These are phyloP conservation scores for Aporophyla nigra DNA, from an alignment of 2,888 invertebrate species.

Conservation along the genomic window DNA sequence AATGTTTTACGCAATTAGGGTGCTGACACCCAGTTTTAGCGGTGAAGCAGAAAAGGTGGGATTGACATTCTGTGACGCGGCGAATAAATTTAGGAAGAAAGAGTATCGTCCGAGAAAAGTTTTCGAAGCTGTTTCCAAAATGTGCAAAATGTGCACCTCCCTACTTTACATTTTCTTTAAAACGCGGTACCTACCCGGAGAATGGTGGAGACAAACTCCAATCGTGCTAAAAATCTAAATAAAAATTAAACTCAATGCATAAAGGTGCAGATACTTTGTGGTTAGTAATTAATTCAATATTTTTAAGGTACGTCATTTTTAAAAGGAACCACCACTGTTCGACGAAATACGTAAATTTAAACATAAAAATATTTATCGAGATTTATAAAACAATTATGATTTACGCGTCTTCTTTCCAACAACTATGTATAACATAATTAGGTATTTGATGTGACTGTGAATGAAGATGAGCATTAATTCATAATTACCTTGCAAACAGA, in stretches of 20 bases:
- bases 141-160: constrained; percentile 1
- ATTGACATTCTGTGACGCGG: not conserved
- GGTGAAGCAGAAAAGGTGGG: not conserved
- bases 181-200: not conserved
- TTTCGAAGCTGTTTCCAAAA: not conserved
- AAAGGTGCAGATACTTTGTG: not conserved
- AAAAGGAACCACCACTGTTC: constrained; percentile 59
- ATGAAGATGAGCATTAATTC: constrained; percentile 10
- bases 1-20: too few relatives aligned
- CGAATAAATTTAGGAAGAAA: not conserved
- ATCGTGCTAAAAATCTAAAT: not conserved
- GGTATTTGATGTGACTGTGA: constrained; percentile 10
- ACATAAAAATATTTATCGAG: not conserved
- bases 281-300: not conserved
- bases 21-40: not conserved
- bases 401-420: not conserved
- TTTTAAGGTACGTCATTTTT: not conserved
- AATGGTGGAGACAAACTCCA: not conserved
- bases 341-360: not conserved
- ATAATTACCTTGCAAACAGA: constrained; percentile 13
- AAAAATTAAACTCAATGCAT: not conserved
- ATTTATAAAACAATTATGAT: not conserved
- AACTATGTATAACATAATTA: constrained; percentile 6
- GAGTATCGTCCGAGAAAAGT: not conserved
- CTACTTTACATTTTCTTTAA: not conserved